Conservation (phyloP, 2,113 vertebrate genomes). For the Notarius quadriscutis region DNA sequence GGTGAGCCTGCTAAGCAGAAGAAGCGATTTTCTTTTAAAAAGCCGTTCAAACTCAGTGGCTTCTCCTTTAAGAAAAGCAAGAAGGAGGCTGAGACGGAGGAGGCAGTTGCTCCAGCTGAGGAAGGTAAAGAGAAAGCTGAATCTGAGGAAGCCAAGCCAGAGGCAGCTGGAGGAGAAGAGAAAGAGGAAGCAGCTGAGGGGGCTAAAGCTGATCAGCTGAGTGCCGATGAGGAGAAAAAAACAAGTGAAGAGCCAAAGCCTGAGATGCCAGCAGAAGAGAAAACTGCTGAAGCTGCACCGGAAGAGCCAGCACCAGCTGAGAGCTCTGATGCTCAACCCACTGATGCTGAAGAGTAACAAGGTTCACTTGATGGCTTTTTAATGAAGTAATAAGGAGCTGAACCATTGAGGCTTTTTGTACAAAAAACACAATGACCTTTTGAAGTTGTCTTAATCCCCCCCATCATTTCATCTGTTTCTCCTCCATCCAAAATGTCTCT, state of each 20-base stretch:
- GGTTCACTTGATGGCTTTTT: constrained; percentile 39
- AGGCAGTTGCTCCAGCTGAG: constrained; percentile 60
- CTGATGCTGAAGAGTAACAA: constrained; percentile 75
- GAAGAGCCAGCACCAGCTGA: constrained; percentile 69
- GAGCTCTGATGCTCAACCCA: constrained; percentile 74
- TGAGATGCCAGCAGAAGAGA: constrained; percentile 71
- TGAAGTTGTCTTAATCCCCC: constrained; percentile 70
- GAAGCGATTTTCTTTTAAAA: constrained; percentile 97
- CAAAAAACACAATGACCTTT: constrained; percentile 87
- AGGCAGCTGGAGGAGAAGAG: constrained; percentile 61
- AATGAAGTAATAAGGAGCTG: constrained; percentile 58
- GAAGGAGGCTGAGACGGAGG: constrained; percentile 84
- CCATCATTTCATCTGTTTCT: constrained; percentile 41
- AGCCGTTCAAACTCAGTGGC: constrained; percentile 94
- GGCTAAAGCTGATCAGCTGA: constrained; percentile 66
- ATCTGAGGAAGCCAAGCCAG: constrained; percentile 63
- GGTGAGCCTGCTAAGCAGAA: constrained; percentile 95
- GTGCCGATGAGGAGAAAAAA: constrained; percentile 61
- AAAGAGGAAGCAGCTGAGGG: constrained; percentile 71
- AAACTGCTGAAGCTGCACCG: constrained; percentile 49
- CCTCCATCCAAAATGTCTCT: constrained; percentile 77
- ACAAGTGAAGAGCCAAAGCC: constrained; percentile 66
- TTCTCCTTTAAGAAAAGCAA: constrained; percentile 97
- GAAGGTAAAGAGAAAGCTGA: constrained; percentile 65
- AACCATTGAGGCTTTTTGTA: constrained; percentile 80